Evolutionary conservation across 2,797 vertebrate genomes (phyloP).

Genomic region (Notoglanidium macrostoma): DNA sequence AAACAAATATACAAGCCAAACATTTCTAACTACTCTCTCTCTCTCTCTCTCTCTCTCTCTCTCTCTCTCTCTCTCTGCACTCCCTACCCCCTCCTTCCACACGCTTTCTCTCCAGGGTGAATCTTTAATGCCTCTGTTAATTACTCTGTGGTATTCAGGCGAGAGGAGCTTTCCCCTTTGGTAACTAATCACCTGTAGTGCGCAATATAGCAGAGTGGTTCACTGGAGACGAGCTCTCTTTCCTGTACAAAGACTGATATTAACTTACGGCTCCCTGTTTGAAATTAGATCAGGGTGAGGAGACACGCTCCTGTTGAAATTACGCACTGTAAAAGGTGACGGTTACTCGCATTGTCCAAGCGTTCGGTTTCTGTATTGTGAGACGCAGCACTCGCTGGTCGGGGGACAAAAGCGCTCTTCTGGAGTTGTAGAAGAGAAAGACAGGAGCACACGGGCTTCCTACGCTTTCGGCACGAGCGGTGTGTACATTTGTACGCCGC

Average conservation of each 20-base stretch:
- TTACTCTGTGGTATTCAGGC: constrained; percentile 38
- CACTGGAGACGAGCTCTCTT: constrained; percentile 18
- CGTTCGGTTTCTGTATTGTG: constrained; percentile 15
- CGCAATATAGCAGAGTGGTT: constrained; percentile 27
- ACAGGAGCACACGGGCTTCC: constrained; percentile 27
- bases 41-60: background rate
- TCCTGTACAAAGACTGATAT: constrained; percentile 36
- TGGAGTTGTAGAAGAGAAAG: constrained; percentile 15
- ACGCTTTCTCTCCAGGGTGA: constrained; percentile 18
- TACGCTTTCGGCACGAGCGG: constrained; percentile 23
- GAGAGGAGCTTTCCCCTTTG: constrained; percentile 18
- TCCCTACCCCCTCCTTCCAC: background rate
- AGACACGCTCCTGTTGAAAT: constrained; percentile 14
- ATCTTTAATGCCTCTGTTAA: constrained; percentile 38
- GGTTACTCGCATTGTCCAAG: constrained; percentile 38
- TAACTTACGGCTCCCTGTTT: constrained; percentile 26
- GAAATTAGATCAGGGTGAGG: constrained; percentile 30
- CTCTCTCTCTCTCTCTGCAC: background rate
- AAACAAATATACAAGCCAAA: constrained; percentile 46
- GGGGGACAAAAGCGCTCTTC: constrained; percentile 30
- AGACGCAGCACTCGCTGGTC: background rate
- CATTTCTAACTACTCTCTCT: constrained; percentile 4
- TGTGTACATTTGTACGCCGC: background rate
- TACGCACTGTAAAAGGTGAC: constrained; percentile 10
- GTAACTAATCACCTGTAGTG: constrained; percentile 40